A percentile compares a stretch with the other conserved stretches of the same genome.
These are phyloP conservation scores for Lophius americanus DNA, from an alignment of 2,797 vertebrate genomes.

Conservation along the genomic window DNA sequence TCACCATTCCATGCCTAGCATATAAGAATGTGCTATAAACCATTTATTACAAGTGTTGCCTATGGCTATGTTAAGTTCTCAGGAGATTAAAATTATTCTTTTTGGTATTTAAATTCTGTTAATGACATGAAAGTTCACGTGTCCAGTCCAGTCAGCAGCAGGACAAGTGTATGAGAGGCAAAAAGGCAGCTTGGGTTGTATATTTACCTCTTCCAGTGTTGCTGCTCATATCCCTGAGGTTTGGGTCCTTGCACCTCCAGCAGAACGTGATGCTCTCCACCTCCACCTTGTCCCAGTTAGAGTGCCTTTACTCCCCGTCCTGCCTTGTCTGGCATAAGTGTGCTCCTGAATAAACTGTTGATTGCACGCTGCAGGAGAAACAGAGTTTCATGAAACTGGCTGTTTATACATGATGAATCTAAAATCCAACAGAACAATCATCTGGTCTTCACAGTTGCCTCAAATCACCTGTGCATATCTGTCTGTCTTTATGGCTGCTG, in stretches of 20 bases:
- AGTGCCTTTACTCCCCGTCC: slow-evolving; percentile 72
- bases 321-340: slow-evolving; percentile 76
- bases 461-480: slow-evolving; percentile 5
- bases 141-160: too few relatives aligned
- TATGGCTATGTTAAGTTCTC: too few relatives aligned
- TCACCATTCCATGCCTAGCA: too few relatives aligned
- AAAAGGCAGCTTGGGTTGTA: slow-evolving; percentile 16
- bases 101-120: not conserved
- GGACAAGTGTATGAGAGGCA: too few relatives aligned
- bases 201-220: slow-evolving; percentile 84
- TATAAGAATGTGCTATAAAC: not conserved
- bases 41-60: not conserved
- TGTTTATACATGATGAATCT: not conserved
- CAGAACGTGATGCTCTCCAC: slow-evolving; percentile 67
- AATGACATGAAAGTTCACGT: not conserved
- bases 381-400: slow-evolving; percentile 43
- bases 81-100: not conserved
- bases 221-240: slow-evolving; percentile 83
- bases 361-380: slow-evolving; percentile 75
- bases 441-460: slow-evolving; percentile 14
- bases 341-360: slow-evolving; percentile 64
- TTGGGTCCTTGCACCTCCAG: slow-evolving; percentile 71
- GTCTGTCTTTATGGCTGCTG: not conserved
- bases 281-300: slow-evolving; percentile 71
- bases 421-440: slow-evolving; percentile 24